phyloP scores from a whole-genome alignment of 2,797 vertebrate species.

The Menidia menidia region DNA sequence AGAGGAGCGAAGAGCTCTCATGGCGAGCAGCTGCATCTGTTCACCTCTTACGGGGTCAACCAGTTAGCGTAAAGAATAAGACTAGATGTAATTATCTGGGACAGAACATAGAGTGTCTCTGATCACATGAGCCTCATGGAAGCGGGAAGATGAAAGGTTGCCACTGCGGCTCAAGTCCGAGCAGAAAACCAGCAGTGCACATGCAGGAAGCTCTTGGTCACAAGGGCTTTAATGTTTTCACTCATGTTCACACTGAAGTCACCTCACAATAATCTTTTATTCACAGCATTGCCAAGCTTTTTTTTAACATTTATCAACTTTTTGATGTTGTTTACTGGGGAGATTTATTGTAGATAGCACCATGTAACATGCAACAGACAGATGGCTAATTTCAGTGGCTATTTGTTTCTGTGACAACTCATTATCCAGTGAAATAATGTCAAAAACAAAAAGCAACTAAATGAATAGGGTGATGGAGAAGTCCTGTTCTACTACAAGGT shows the following conservation, averaged over 20 bases:
- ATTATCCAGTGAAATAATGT: no score
- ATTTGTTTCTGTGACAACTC: no score
- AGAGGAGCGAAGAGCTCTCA: background rate
- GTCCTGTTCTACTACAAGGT: no score
- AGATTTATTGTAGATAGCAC: no score
- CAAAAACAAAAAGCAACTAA: no score
- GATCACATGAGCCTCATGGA: constrained; percentile 34
- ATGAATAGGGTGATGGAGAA: no score
- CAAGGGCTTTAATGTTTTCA: constrained; percentile 8
- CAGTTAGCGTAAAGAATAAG: constrained; percentile 34
- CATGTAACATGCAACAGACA: no score
- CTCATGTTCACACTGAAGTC: constrained; percentile 7
- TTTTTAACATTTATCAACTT: background rate
- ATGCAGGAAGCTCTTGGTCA: constrained; percentile 5
- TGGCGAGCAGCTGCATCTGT: constrained; percentile 5
- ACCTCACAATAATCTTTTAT: background rate
- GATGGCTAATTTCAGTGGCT: no score
- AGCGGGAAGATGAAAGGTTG: constrained; percentile 46
- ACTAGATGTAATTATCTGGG: constrained; percentile 50
- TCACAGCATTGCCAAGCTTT: background rate
- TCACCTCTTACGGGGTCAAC: constrained; percentile 13
- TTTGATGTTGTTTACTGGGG: background rate
- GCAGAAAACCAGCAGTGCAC: constrained; percentile 13
- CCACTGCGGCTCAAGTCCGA: constrained; percentile 15
- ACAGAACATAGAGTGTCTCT: constrained; percentile 18